Evolutionary conservation across 2,113 vertebrate genomes (phyloP).

Genomic region (Equus przewalskii): DNA sequence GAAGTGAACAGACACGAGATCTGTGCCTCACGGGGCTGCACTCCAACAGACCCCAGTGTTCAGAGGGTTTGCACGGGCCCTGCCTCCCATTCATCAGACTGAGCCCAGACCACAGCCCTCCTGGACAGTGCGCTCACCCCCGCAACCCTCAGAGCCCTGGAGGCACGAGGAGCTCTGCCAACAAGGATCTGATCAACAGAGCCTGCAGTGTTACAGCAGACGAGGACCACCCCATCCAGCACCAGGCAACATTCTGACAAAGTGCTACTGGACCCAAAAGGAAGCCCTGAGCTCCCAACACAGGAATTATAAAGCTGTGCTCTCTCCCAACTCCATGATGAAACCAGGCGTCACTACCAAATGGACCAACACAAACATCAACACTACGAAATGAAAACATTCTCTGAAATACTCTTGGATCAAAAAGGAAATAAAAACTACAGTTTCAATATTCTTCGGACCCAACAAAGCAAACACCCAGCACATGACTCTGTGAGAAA

Average conservation of each 20-base stretch:
- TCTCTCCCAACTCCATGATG: not conserved
- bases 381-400: not conserved
- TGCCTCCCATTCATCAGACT: not conserved
- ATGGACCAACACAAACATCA: not conserved
- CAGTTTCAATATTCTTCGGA: not conserved
- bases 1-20: not conserved
- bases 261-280: not conserved
- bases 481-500: accelerated
- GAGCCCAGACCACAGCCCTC: accelerated
- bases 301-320: accelerated
- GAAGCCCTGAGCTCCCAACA: not conserved
- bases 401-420: not conserved
- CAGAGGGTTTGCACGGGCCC: too few relatives aligned
- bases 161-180: not conserved
- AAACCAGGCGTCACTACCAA: not conserved
- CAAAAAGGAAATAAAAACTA: not conserved
- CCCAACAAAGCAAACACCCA: not conserved
- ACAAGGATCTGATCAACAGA: not conserved
- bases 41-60: not conserved
- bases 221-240: accelerated
- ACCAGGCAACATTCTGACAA: too few relatives aligned
- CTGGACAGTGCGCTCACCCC: accelerated
- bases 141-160: not conserved
- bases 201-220: accelerated
- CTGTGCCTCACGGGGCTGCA: not conserved